Evolutionary conservation across 2,888 invertebrate species (phyloP).

Genomic region (Chrysopilus asiliformis): DNA sequence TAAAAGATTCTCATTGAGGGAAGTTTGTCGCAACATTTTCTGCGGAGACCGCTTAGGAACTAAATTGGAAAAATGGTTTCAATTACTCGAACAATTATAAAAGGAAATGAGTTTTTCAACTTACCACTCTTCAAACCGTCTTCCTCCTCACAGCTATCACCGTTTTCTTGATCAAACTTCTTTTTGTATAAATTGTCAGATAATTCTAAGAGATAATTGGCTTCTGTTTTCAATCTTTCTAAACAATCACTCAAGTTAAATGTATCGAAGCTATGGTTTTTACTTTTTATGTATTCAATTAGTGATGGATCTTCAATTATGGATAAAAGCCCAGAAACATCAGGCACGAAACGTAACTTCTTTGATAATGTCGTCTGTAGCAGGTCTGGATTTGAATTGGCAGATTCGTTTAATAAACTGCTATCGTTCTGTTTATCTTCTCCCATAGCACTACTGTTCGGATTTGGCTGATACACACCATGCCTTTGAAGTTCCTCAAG

Average conservation of each 20-base stretch:
- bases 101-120: too few species aligned
- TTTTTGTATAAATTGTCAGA: slow-evolving; percentile 33
- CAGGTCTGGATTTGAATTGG: slow-evolving; percentile 4
- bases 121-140: slow-evolving; percentile 21
- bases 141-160: slow-evolving; percentile 20
- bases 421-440: slow-evolving; percentile 2
- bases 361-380: slow-evolving; percentile 24
- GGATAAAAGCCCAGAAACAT: slow-evolving; percentile 44
- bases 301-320: slow-evolving; percentile 49
- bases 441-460: background rate
- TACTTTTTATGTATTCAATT: slow-evolving; percentile 41
- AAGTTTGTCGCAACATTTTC: slow-evolving; percentile 26
- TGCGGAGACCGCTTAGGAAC: slow-evolving; percentile 18
- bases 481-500: slow-evolving; percentile 40
- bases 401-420: slow-evolving; percentile 5
- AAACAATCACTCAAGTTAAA: slow-evolving; percentile 55
- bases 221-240: slow-evolving; percentile 51
- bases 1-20: slow-evolving; percentile 28
- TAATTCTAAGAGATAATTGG: slow-evolving; percentile 53
- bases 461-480: background rate
- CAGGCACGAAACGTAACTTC: slow-evolving; percentile 59
- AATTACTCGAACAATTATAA: too few species aligned
- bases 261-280: slow-evolving; percentile 35
- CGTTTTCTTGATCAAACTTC: slow-evolving; percentile 19
- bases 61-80: too few species aligned